phyloP scores from a whole-genome alignment of 2,888 invertebrate genomes.

The Ypsolopha sequella region DNA sequence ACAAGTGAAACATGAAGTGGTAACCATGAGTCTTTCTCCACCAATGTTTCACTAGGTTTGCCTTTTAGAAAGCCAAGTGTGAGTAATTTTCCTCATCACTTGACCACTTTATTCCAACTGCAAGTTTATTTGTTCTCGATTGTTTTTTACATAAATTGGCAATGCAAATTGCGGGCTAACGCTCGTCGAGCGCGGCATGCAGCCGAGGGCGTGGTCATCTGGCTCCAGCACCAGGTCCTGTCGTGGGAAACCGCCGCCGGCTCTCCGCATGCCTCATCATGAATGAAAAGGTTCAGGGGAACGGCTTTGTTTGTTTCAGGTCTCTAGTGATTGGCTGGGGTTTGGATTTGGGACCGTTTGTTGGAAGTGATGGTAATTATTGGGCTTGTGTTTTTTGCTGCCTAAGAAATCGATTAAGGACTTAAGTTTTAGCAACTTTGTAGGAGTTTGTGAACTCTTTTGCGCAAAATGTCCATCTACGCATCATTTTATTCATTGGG shows the following conservation, averaged over 20 bases:
- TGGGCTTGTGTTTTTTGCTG: neutral
- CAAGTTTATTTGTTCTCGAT: neutral
- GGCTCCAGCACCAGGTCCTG: neutral
- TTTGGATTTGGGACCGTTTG: neutral
- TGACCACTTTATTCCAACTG: too few relatives aligned
- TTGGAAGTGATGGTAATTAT: neutral
- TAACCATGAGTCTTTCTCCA: too few relatives aligned
- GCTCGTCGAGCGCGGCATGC: neutral
- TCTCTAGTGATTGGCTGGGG: neutral
- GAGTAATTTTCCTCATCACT: too few relatives aligned
- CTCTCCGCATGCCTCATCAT: slow-evolving; percentile 2
- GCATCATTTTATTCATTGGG: neutral
- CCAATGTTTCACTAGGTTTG: too few relatives aligned
- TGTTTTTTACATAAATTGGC: neutral
- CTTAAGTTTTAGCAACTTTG: too few relatives aligned
- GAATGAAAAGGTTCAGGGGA: neutral
- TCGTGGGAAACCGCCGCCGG: slow-evolving; percentile 5
- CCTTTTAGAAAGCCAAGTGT: too few relatives aligned
- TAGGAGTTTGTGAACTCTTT: neutral
- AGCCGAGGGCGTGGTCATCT: neutral
- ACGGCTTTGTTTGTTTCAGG: too few relatives aligned
- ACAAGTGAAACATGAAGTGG: too few relatives aligned
- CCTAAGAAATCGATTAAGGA: too few relatives aligned
- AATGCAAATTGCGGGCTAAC: neutral
- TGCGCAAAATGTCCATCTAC: neutral